These are phyloP conservation scores for Brachypteracias leptosomus DNA, from an alignment of 2,113 vertebrate species.

Conservation along the genomic window DNA sequence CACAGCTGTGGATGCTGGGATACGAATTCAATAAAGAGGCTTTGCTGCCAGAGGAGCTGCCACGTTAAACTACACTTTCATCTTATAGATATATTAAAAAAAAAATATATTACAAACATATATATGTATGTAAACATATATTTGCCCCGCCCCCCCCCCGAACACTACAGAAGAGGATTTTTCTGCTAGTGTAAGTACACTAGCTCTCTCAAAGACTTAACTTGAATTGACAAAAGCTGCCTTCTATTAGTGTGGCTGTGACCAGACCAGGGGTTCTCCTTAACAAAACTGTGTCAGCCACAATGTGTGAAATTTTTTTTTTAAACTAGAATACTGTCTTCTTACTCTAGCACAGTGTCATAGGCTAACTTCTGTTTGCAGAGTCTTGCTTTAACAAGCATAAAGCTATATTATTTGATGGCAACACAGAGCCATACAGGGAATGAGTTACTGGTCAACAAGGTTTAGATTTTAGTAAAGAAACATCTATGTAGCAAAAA, in stretches of 20 bases:
- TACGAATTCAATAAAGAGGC: not conserved
- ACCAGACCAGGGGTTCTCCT: not conserved
- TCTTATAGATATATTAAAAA: not conserved
- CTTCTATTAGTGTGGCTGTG: not conserved
- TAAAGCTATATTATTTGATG: not conserved
- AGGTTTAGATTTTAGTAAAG: not conserved
- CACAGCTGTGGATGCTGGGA: not conserved
- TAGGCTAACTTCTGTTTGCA: conserved; percentile 12
- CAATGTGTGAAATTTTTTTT: not conserved
- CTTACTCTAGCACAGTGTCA: not conserved
- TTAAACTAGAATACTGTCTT: conserved; percentile 16
- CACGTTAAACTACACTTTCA: not conserved
- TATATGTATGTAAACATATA: not conserved
- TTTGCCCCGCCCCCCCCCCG: accelerated
- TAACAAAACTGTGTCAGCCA: not conserved
- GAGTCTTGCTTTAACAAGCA: not conserved
- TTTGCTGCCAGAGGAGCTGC: not conserved
- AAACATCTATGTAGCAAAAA: not conserved
- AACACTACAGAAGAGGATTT: not conserved
- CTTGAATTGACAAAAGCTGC: conserved; percentile 18
- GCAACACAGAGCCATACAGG: not conserved
- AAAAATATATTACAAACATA: not conserved
- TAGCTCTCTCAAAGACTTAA: not conserved
- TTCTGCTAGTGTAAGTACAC: not conserved
- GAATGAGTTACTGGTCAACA: not conserved